Evolutionary conservation across 2,888 invertebrate species (phyloP).

Genomic region (Callimorpha dominula): DNA sequence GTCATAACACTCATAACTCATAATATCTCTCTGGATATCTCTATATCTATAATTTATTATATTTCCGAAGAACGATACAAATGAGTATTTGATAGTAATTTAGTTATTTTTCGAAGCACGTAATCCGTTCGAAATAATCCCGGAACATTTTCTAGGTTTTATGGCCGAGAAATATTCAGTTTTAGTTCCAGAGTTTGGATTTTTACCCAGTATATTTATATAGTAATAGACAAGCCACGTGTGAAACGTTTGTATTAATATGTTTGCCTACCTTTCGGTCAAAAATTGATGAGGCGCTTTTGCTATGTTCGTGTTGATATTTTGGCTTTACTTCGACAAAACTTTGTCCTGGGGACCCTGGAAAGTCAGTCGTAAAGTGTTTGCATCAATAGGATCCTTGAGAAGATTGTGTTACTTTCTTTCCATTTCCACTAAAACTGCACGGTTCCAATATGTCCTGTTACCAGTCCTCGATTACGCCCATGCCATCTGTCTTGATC

Average conservation of each 20-base stretch:
- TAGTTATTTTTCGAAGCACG: not conserved
- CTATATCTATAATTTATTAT: not conserved
- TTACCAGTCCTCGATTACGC: no score
- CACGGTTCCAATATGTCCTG: no score
- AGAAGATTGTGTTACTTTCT: not conserved
- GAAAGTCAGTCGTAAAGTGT: no score
- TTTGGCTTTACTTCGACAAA: no score
- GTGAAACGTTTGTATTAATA: not conserved
- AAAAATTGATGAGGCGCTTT: not conserved
- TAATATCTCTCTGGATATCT: not conserved
- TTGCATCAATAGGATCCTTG: no score
- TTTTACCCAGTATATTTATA: not conserved
- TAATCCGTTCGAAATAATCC: not conserved
- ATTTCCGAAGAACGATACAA: no score
- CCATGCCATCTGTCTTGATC: no score
- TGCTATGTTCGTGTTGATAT: no score
- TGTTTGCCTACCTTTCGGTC: not conserved
- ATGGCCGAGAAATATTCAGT: not conserved
- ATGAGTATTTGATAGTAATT: no score
- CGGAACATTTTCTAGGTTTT: not conserved
- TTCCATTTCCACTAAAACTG: no score
- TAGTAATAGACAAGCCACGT: not conserved
- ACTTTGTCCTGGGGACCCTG: no score
- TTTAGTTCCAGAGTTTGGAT: not conserved
- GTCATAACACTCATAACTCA: not conserved